Evolutionary conservation across 1,140 invertebrate species (phyloP).

Genomic region (Drosophila arizonae): DNA sequence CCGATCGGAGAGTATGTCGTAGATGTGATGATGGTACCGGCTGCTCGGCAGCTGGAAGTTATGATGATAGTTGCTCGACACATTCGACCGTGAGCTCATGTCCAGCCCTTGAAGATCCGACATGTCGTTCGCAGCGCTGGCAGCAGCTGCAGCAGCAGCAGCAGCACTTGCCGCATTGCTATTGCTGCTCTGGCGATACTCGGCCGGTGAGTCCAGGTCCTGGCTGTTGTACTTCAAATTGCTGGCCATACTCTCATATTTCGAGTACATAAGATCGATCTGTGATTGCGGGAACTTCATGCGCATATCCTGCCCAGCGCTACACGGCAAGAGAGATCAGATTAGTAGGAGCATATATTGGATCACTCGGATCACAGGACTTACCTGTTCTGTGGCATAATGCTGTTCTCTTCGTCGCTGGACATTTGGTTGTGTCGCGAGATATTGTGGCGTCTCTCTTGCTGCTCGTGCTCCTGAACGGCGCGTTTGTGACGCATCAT

Average conservation of each 20-base stretch:
- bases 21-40: constrained; percentile 82
- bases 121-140: constrained; percentile 71
- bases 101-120: constrained; percentile 81
- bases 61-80: constrained; percentile 79
- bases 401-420: constrained; percentile 82
- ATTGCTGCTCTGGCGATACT: constrained; percentile 72
- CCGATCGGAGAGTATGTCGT: constrained; percentile 81
- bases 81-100: constrained; percentile 80
- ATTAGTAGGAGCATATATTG: neutral
- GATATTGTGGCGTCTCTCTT: constrained; percentile 71
- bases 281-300: constrained; percentile 82
- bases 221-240: constrained; percentile 80
- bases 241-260: constrained; percentile 80
- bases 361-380: neutral
- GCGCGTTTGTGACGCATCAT: constrained; percentile 79
- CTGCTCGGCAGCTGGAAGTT: constrained; percentile 82
- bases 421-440: constrained; percentile 78
- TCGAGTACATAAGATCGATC: constrained; percentile 82
- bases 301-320: constrained; percentile 79
- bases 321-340: constrained; percentile 15
- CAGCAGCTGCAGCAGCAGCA: constrained; percentile 58
- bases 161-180: constrained; percentile 64
- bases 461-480: constrained; percentile 72
- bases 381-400: constrained; percentile 82
- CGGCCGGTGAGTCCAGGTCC: constrained; percentile 75